Base-by-base conservation (phyloP, 2,113 vertebrate species). In the Cryptotis parvus region DNA sequence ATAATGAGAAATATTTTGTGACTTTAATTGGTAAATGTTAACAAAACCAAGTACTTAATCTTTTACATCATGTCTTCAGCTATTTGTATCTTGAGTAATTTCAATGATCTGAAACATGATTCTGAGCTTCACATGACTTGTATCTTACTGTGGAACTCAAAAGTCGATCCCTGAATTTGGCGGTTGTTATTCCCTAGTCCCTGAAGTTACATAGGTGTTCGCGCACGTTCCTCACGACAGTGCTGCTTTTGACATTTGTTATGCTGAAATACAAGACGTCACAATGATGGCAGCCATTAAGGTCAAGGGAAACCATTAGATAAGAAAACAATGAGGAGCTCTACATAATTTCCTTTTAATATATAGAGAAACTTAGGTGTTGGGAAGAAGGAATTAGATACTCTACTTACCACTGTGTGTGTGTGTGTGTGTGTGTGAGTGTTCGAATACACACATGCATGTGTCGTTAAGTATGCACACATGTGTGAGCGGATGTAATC, bases 11-110 rank as follows among this genome's bases (percentile, higher is more conserved):
- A 96, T 97, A 96, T 27, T 87, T 95, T 94, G 97, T 97, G 97
- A 97, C 96, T 98, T 97, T 97, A 97, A 97, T 97, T 97, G 97
- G 97, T 98, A 97, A 98, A 96, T 95, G 97, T 97, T 98, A 97
- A 97, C 97, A 97, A 96, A 97, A 96, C 95, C 96, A 96, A 96
- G 95, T 98, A 97, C 96, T 97, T 96, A 93, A 96, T 96, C 94
- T 94, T 98, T 97, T 81, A 91, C 97, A 96, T 97, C 95, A 97
- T 97, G 97, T 97, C 91, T 97, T 96, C 94, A 96, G 96, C 97
- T 91, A 0, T 97, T 97, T 97, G 94, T 98, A 97, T 97, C 95
- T 96, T 96, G 90, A 92, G 79, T 96, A 94, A 96, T 93, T 92
- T 93, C 97, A 49, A 0, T 31, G 75, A 86, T 65, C 94, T 97